Evolutionary conservation across 2,797 vertebrate genomes (phyloP).

Genomic region (Pachyuromys duprasi): DNA sequence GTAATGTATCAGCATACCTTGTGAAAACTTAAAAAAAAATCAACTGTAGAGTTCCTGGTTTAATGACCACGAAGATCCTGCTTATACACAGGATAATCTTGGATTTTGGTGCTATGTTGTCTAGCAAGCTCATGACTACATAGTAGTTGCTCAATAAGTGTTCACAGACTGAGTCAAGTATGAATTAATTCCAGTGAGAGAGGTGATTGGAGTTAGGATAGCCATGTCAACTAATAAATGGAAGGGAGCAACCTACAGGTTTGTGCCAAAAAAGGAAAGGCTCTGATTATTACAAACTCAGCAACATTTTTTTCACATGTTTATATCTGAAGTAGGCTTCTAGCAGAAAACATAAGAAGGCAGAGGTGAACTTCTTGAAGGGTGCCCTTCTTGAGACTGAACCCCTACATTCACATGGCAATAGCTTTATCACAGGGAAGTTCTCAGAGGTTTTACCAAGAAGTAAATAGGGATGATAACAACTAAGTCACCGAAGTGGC

Average conservation of each 20-base stretch:
- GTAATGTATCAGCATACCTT: background rate
- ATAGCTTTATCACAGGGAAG: constrained; percentile 79
- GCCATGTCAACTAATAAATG: background rate
- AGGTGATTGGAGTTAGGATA: constrained; percentile 38
- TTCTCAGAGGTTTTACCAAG: constrained; percentile 85
- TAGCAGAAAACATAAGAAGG: constrained; percentile 81
- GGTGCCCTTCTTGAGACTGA: constrained; percentile 78
- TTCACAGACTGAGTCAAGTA: background rate
- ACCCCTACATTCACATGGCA: constrained; percentile 72
- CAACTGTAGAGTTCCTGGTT: background rate
- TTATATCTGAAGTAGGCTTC: constrained; percentile 68
- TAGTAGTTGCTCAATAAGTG: background rate
- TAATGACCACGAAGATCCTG: background rate
- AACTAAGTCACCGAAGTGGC: constrained; percentile 69
- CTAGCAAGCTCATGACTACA: background rate
- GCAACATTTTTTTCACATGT: background rate
- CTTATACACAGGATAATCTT: background rate
- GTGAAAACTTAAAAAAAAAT: background rate
- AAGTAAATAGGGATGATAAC: constrained; percentile 76
- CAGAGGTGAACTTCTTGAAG: constrained; percentile 80
- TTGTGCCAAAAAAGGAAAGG: background rate
- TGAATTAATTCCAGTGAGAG: background rate
- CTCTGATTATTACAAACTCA: background rate
- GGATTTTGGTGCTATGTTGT: background rate
- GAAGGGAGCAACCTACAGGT: background rate